phyloP scores from a whole-genome alignment of 2,888 invertebrate genomes.

The Chorisops tibialis region DNA sequence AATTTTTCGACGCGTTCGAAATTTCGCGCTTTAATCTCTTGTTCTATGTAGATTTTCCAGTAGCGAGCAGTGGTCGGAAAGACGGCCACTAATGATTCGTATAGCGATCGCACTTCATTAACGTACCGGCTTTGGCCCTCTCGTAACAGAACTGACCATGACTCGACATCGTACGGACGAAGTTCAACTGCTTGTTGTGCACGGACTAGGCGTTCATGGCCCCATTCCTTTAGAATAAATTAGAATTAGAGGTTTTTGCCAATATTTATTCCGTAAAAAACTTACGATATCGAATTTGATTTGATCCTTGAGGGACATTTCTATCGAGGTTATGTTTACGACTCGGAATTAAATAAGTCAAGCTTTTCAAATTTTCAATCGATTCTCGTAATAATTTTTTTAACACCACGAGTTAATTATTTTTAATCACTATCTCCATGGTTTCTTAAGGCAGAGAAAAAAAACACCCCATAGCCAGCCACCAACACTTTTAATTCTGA shows the following conservation, averaged over 20 bases:
- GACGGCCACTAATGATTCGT: slow-evolving; percentile 89
- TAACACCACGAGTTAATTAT: too few species aligned
- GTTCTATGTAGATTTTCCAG: slow-evolving; percentile 99
- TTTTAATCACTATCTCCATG: too few species aligned
- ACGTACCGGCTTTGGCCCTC: slow-evolving; percentile 87
- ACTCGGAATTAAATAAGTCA: too few species aligned
- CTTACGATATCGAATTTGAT: slow-evolving; percentile 52
- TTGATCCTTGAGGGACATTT: slow-evolving; percentile 49
- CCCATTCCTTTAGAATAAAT: slow-evolving; percentile 68
- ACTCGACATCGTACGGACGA: slow-evolving; percentile 91
- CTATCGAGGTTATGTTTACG: slow-evolving; percentile 14
- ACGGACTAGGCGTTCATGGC: slow-evolving; percentile 76
- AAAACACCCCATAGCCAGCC: too few species aligned
- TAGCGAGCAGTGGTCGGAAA: slow-evolving; percentile 96
- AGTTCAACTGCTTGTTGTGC: slow-evolving; percentile 84
- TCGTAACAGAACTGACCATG: slow-evolving; percentile 93
- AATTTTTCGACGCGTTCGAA: slow-evolving; percentile 99
- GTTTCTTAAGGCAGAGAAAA: too few species aligned
- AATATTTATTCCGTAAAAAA: slow-evolving; percentile 15
- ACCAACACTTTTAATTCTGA: too few species aligned
- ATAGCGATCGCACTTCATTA: slow-evolving; percentile 85
- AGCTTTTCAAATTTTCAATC: too few species aligned
- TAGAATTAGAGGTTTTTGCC: neutral
- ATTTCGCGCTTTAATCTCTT: slow-evolving; percentile 95
- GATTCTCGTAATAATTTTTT: too few species aligned